Evolutionary conservation across 2,888 invertebrate species (phyloP), one percentile per base, ranked within the genome.

Genomic region (Galerucella nymphaeae): DNA sequence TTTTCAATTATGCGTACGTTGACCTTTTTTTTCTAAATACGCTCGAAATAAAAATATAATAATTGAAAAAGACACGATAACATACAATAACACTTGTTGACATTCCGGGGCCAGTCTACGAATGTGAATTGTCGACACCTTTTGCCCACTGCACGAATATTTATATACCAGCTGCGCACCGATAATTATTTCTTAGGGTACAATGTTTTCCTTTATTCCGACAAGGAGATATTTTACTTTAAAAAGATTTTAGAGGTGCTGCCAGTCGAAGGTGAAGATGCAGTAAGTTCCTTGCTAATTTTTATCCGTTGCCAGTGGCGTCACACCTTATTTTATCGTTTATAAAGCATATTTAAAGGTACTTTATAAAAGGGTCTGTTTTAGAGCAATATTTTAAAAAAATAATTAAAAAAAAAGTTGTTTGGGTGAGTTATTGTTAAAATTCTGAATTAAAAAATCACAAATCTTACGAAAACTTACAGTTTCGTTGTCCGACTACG

Each of bases 21-120:
- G 48, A 48, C 14, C 48, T 48, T 48, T 48, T 48, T 48, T 48
- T n/a, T 14, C n/a, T 48, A 48, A 48, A 48, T 48, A 14, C 48
- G n/a, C 48, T n/a, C 45, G 50, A 68, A 68, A 68, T 68, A 68
- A 61, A 68, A 38, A 38, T 61, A 53, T 68, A n/a, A 23, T 23
- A 68, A 68, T 59, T 68, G 68, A 50, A 61, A 68, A 61, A 59
- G 59, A 67, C 59, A 38, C 48, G 68, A 61, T 68, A 68, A 68
- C 30, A 8, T 38, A 59, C 61, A 68, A 61, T 61, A 68, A 68
- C 68, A 68, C 68, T 68, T 68, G 68, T 68, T 68, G 68, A 61
- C 68, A 68, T 68, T 68, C 61, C 30, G 50, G 68, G 61, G 48
- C 50, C 30, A 59, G 61, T 58, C 67, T 45, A 58, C 67, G 18